Base-by-base conservation (phyloP, 2,113 vertebrate genomes). In the Pao palembangensis region DNA sequence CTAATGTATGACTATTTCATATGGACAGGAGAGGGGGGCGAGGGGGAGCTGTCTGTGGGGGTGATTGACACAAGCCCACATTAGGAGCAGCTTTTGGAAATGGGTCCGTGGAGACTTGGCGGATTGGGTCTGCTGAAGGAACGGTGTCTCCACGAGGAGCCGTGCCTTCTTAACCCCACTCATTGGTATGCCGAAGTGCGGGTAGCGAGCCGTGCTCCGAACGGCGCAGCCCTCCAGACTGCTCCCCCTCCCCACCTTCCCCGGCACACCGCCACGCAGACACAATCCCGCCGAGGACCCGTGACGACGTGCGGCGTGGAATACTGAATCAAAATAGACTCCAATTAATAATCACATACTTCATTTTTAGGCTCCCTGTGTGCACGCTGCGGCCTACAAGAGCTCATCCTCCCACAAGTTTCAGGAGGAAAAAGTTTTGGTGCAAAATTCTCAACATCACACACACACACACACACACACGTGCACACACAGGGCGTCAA, bases 161-260 rank as follows among this genome's bases (percentile, higher is more conserved):
- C 87, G 87, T 93, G 94, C 91, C 95, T 98, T 96, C 94, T 96
- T 96, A 94, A 98, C 96, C 96, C 91, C 92, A 88, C 94, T 98
- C 96, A 98, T 98, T 98, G 93, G 95, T 98, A 98, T 98, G 96
- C 96, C 91, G 92, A 93, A 92, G 91, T 89, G 91, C 86, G 91
- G 93, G 91, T 91, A 90, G 73, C 90, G 88, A 93, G 92, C 91
- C 91, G 91, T 90, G 91, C 94, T 93, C 93, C 93, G 87, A 94
- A 91, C 92, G 92, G 90, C 92, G 90, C 88, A 90, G 88, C 90
- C 91, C 92, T 92, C 93, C 93, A 92, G 91, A 87, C 91, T 91
- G 52, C 66, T 34, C 48, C 89, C 50, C 90, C 92, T 93, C 93
- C 93, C 90, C 92, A 17, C 44, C 5, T 54, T 53, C 87, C 88